phyloP scores from a whole-genome alignment of 2,113 vertebrate species.

The Pelecanoides urinatrix region DNA sequence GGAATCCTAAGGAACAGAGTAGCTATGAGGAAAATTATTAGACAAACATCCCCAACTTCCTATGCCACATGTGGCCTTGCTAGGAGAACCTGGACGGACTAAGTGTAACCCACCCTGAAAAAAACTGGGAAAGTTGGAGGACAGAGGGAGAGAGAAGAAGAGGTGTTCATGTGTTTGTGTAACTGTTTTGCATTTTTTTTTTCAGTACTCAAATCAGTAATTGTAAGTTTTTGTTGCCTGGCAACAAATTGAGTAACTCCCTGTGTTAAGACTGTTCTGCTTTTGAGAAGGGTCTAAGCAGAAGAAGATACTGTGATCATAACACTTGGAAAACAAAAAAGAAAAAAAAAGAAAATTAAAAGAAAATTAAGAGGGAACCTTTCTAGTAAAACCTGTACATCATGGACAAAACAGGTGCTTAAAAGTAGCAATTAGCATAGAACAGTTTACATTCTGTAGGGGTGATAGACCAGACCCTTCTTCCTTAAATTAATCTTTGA shows the following conservation, averaged over 20 bases:
- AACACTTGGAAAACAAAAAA: not conserved
- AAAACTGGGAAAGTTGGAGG: not conserved
- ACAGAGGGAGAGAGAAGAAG: not conserved
- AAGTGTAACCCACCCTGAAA: not conserved
- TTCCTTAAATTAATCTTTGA: not conserved
- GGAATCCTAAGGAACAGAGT: not conserved
- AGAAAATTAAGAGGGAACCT: not conserved
- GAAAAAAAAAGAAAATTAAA: not conserved
- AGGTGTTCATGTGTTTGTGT: not conserved
- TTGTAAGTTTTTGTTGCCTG: not conserved
- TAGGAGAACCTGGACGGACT: not conserved
- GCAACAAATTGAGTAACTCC: not conserved
- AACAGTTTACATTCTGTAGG: not conserved
- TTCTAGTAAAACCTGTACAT: not conserved
- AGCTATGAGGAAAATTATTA: not conserved
- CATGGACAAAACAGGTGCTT: not conserved
- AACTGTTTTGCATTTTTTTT: not conserved
- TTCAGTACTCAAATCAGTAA: not conserved
- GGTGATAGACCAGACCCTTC: not conserved
- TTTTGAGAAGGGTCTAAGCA: not conserved
- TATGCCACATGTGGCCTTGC: no score
- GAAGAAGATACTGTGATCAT: not conserved
- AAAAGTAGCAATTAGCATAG: not conserved
- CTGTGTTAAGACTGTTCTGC: not conserved
- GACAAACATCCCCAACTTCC: not conserved